Evolutionary conservation across 1,140 invertebrate species (phyloP), one percentile per base, ranked within the genome.

Genomic region (Gryon sp.): DNA sequence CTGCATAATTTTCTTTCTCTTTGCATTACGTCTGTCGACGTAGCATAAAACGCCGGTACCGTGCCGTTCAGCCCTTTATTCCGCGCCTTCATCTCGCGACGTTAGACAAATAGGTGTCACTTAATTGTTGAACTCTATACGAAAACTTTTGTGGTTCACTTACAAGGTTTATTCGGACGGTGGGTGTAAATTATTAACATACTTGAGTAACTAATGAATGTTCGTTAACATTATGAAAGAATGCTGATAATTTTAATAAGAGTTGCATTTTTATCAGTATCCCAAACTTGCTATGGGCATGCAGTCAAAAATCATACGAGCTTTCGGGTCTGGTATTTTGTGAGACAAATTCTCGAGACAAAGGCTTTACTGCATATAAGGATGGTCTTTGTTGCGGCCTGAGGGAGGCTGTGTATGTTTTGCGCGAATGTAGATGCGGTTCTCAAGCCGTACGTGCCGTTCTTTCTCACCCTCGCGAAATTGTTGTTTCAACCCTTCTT

Each of bases 401-500:
- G 63, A 19, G 65, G 68, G 46, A 52, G 76, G 66, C 5, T 11
- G 72, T 55, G 76, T 68, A 45, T 75, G 63, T 81, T 85, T 86
- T 85, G 84, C 80, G 81, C 76, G 84, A 84, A 86, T 83, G 84
- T 86, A 87, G 81, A 76, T 84, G 84, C 78, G 86, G 85, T 87
- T 87, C 85, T 87, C 83, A 82, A 82, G 80, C 86, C 77, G 69
- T 70, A 79, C 76, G 69, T 50, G 68, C 45, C 48, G 50, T 53
- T 73, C 40, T 57, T 63, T 70, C 32, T 34, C 52, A 53, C 62
- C 83, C 84, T 86, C 83, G 83, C 82, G 81, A 85, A 87, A 87
- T 87, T 86, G 86, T 87, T 86, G 86, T 88, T 88, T 86, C 81
- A 79, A 83, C 82, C 81, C 84, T 82, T 77, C 62, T 63, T 63